phyloP scores from a whole-genome alignment of 2,113 vertebrate genomes.

The Carassius gibelio region DNA sequence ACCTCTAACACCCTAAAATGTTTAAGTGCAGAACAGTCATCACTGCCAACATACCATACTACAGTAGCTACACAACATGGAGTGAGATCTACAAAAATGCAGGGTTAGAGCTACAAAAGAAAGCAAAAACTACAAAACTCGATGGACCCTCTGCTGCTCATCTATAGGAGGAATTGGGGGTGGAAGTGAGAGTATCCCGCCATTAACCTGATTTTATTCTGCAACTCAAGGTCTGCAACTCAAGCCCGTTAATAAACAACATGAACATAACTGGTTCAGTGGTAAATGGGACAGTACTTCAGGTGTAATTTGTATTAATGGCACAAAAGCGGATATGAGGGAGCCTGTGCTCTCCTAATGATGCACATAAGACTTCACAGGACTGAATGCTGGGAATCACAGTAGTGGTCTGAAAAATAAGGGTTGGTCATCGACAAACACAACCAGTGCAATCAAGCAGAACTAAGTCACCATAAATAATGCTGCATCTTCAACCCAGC shows the following conservation, averaged over 20 bases:
- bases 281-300: constrained; percentile 17
- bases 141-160: not conserved
- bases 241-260: constrained; percentile 17
- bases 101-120: constrained; percentile 38
- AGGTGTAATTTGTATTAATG: constrained; percentile 68
- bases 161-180: not conserved
- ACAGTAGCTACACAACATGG: constrained; percentile 44
- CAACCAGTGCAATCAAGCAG: not conserved
- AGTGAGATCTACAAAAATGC: constrained; percentile 47
- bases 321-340: constrained; percentile 39
- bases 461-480: not conserved
- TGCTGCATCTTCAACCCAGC: constrained; percentile 3
- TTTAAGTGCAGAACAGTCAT: constrained; percentile 66
- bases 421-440: constrained; percentile 11
- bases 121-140: not conserved
- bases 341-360: constrained; percentile 21
- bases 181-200: not conserved
- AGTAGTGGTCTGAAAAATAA: constrained; percentile 7
- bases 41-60: not conserved
- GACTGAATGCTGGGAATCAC: constrained; percentile 9
- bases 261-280: constrained; percentile 38
- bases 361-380: constrained; percentile 23
- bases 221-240: not conserved
- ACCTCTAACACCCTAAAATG: constrained; percentile 53
- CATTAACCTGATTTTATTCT: constrained; percentile 21